Evolutionary conservation across 2,888 invertebrate genomes (phyloP), one percentile per base, ranked within the genome.

Genomic region (Trissonchulus sp.): DNA sequence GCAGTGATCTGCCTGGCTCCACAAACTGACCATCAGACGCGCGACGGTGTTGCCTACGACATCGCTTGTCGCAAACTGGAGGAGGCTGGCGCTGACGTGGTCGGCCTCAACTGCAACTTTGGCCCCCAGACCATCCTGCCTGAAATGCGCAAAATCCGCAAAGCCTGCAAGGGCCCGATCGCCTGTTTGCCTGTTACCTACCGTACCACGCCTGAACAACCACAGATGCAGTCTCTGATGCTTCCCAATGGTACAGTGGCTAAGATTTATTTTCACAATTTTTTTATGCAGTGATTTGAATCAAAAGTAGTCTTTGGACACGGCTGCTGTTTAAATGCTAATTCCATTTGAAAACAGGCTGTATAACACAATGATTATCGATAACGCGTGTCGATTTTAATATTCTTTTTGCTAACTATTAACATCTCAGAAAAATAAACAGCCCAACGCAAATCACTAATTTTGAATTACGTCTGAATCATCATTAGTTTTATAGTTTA

Each of bases 51-150:
- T 0, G 79, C 81, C 0, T 76, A 81, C 63, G 79, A 80, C 1
- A 81, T 82, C 36, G 82, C 82, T 0, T 80, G 80, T 34, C 76
- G 79, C n/a, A 75, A 74, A 63, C 77, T 84, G 68, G 81, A 83
- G 76, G 80, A 82, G 28, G 79, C 78, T 30, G 84, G 84, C 0
- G 83, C 83, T 1, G 82, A 79, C 36, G 84, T 83, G 18, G 83
- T 84, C 0, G 83, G 84, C 0, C 73, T 84, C 1, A 84, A 84
- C 76, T 84, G 83, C 79, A 79, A 78, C 35, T 68, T 81, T 36
- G 84, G 84, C 30, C 84, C 84, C 2, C 38, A 34, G 0, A 79
- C 81, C 35, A 83, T 82, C 80, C 33, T 83, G n/a, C 82, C 82
- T 15, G 74, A 81, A 1, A 71, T 84, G 8, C 78, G 77, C 38